Evolutionary conservation across 2,797 vertebrate genomes (phyloP), one percentile per base, ranked within the genome.

Genomic region (Lagocephalus sceleratus): DNA sequence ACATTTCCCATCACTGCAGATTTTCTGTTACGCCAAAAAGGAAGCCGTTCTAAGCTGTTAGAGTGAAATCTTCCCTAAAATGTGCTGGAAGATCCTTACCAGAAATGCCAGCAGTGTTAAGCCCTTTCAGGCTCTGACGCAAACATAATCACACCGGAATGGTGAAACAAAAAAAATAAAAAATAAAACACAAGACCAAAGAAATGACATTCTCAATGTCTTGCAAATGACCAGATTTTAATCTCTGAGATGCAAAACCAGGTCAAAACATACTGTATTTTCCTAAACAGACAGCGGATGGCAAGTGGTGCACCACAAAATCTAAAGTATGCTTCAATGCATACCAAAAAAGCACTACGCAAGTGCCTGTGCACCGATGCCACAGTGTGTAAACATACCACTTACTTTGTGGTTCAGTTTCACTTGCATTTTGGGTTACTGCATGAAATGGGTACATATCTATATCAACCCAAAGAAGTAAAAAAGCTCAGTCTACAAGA

Each of bases 31-130:
- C 43, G 39, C 74, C 52, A 60, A 73, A 73, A 78, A 71, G 11
- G 47, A 63, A 65, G 44, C 44, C 48, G 62, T 79, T 57, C 64
- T 43, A 57, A 73, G 35, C 56, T 44, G 70, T 79, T 47, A 53
- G 35, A 53, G 23, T 50, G 35, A 68, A 79, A 80, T 57, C 60
- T 56, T 59, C 39, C 46, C 43, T 49, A 60, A 73, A 76, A 77
- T 65, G 60, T 63, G 52, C 60, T 66, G 19, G 16, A 62, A 63
- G 61, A 58, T 54, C 23, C 44, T 60, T 49, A 54, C 12, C 23
- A 52, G 40, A 66, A 61, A 71, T 25, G 46, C 54, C 52, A 29
- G 35, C 57, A 15, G 32, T 8, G 45, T 54, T 72, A 20, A 39
- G 42, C 23, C 56, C 54, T 57, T 46, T 57, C 44, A 35, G 5